Evolutionary conservation across 2,113 vertebrate species (phyloP).

Genomic region (Megaceryle maxima): DNA sequence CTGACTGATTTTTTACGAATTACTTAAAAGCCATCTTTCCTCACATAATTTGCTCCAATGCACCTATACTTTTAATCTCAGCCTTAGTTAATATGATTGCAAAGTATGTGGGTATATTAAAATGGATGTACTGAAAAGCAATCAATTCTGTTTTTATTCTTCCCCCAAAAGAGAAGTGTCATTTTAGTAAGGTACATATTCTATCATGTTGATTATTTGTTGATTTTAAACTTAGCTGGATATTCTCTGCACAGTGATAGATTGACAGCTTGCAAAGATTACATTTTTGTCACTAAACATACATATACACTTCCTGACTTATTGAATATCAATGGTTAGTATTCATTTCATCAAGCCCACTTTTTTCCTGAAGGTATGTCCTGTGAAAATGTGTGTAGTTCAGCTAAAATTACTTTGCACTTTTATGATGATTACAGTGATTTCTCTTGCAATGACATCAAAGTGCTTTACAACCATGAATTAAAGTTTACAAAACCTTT

Average conservation of each 20-base stretch:
- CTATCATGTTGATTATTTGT: not conserved
- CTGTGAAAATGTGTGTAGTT: not conserved
- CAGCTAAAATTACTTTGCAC: not conserved
- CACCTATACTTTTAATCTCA: not conserved
- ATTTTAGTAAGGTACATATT: not conserved
- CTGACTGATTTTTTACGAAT: constrained; percentile 1
- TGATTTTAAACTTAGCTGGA: not conserved
- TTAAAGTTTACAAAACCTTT: not conserved
- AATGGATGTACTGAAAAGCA: not conserved
- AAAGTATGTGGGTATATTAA: not conserved
- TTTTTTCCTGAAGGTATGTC: not conserved
- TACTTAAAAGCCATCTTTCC: not conserved
- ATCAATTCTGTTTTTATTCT: not conserved
- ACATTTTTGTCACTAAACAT: not conserved
- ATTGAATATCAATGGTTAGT: not conserved
- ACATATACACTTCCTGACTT: not conserved
- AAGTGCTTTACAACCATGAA: not conserved
- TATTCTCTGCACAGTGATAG: not conserved
- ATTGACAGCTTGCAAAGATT: not conserved
- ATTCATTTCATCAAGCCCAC: not conserved
- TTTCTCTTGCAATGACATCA: not conserved
- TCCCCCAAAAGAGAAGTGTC: not conserved
- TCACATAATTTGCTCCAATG: not conserved
- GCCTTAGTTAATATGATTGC: not conserved
- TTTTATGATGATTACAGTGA: not conserved